Evolutionary conservation across 2,113 vertebrate species (phyloP), one percentile per base, ranked within the genome.

Genomic region (Lepidothrix coronata): DNA sequence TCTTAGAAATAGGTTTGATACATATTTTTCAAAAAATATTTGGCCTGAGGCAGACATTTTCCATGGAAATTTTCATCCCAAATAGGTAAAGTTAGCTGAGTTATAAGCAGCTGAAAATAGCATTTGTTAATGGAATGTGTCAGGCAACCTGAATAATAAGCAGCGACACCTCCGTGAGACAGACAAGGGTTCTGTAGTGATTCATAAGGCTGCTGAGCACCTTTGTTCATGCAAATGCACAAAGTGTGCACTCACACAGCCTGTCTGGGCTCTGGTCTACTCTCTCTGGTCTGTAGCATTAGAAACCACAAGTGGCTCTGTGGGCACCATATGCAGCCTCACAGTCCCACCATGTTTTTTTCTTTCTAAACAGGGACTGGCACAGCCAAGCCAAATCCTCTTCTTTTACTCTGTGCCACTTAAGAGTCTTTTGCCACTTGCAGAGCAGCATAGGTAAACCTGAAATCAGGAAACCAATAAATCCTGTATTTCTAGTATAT

Each of bases 101-200:
- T 58, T 78, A 57, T n/a, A 85, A 75, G 57, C 49, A 79, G 79
- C 51, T 88, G 78, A 95, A 95, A 95, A 68, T 41, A 90, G 77
- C 11, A 1, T 67, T 82, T 95, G 73, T 71, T 80, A 91, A 76
- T 71, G 62, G 72, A 85, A 91, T 80, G 30, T 86, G 72, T 58
- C 83, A 90, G 86, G 51, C 59, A 93, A 71, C 72, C 59, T 63
- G 74, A 93, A 75, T 86, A 84, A 91, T 63, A 71, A 88, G 68
- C 76, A 86, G 51, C 78, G 76, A 74, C 57, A 81, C 61, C 46
- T 66, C 23, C 61, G 24, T 1, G 11, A 57, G 65, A 63, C 15
- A 89, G 73, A 81, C 1, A 15, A 86, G 23, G 33, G 55, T 35
- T 86, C 43, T 76, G 73, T 62, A 31, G 68, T 90, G 79, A 93